A percentile compares a stretch with the other conserved stretches of the same genome.
phyloP scores from a whole-genome alignment of 2,113 vertebrate genomes.

The Rallus limicola region DNA sequence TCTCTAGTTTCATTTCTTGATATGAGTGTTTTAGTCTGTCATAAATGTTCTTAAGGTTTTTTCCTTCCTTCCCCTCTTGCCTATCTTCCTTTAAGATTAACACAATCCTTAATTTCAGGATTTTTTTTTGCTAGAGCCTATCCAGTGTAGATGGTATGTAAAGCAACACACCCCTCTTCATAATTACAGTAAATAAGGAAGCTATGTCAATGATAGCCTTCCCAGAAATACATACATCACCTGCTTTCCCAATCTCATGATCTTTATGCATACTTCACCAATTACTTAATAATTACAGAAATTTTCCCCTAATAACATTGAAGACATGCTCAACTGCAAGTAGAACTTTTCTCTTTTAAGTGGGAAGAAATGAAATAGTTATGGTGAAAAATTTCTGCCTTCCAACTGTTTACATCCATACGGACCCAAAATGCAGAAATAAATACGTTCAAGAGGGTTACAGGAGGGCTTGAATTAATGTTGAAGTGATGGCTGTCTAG shows the following conservation, averaged over 20 bases:
- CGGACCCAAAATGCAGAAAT: background rate
- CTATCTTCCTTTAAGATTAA: background rate
- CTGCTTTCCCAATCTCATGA: background rate
- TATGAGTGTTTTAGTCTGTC: background rate
- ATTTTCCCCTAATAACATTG: background rate
- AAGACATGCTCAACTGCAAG: background rate
- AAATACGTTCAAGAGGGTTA: background rate
- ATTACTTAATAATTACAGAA: background rate
- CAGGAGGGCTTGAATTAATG: background rate
- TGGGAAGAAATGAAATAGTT: background rate
- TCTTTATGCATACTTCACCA: background rate
- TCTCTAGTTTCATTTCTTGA: background rate
- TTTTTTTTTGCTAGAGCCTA: background rate
- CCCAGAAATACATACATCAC: background rate
- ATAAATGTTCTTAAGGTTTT: background rate
- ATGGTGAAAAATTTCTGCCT: background rate
- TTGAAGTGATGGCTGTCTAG: background rate
- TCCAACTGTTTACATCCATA: background rate
- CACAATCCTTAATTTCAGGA: background rate
- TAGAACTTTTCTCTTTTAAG: background rate
- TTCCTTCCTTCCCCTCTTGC: too few species aligned
- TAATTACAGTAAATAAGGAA: conserved; percentile 27
- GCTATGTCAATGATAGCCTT: background rate
- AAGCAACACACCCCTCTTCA: background rate
- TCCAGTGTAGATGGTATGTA: background rate